phyloP scores from a whole-genome alignment of 2,797 vertebrate species.

The Rhinophrynus dorsalis region DNA sequence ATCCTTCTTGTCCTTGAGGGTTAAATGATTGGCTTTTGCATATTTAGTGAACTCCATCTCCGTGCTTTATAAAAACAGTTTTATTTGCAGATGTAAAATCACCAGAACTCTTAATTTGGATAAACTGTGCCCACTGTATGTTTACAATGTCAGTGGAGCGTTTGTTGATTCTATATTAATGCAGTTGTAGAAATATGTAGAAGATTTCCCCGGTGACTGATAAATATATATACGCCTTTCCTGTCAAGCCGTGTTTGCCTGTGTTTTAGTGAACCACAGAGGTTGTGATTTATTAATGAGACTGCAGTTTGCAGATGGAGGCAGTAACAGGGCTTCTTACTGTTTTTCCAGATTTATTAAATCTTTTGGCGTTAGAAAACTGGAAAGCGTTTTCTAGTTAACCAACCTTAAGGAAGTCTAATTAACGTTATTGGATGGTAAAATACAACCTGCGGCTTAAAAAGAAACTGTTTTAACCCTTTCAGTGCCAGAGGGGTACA shows the following conservation, averaged over 20 bases:
- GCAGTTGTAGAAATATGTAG: background rate
- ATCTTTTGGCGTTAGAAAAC: background rate
- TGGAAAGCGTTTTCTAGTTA: background rate
- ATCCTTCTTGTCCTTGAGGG: no score
- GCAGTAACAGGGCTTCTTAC: background rate
- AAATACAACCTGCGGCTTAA: background rate
- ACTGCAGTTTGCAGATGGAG: background rate
- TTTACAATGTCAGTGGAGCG: background rate
- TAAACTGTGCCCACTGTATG: background rate
- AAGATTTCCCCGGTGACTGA: background rate
- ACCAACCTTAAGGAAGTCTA: background rate
- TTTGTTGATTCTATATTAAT: background rate
- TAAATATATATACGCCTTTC: background rate
- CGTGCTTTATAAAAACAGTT: no score
- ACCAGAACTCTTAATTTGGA: no score
- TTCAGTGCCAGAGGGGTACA: no score
- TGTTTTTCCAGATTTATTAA: no score
- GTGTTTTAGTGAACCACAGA: background rate
- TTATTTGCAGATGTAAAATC: no score
- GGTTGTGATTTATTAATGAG: constrained; percentile 1
- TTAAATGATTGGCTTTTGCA: no score
- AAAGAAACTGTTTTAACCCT: no score
- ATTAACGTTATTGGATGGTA: constrained; percentile 8
- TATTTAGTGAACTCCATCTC: no score
- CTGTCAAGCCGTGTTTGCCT: constrained; percentile 8